phyloP scores from a whole-genome alignment of 2,888 invertebrate species.

The Odontocolon sp. region DNA sequence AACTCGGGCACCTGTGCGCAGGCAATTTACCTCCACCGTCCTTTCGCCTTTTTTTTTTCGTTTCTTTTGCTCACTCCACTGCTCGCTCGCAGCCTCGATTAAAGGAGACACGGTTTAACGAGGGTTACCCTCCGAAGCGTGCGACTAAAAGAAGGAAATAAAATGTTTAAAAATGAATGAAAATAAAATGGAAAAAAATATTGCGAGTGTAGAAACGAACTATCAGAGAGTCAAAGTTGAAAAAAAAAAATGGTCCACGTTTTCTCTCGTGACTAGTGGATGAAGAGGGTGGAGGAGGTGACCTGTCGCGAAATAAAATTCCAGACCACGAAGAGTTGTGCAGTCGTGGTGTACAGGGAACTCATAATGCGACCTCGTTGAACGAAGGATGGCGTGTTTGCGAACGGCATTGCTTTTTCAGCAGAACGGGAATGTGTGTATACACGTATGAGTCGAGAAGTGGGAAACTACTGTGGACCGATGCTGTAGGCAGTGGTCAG shows the following conservation, averaged over 20 bases:
- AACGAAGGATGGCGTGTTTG: conserved; percentile 34
- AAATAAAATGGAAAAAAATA: too few species aligned
- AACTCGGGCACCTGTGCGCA: not conserved
- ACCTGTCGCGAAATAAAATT: conserved; percentile 11
- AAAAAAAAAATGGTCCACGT: conserved; percentile 32
- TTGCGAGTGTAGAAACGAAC: too few species aligned
- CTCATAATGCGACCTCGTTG: conserved; percentile 35
- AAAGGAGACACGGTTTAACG: not conserved
- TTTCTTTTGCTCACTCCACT: not conserved
- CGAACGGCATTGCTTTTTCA: conserved; percentile 11
- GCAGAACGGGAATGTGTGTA: not conserved
- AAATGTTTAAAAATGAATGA: not conserved
- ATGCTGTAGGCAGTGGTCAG: conserved; percentile 12
- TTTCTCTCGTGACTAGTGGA: conserved; percentile 31
- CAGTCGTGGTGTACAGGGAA: not conserved
- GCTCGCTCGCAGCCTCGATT: not conserved
- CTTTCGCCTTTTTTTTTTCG: not conserved
- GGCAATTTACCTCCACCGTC: not conserved
- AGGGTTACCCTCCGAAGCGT: not conserved
- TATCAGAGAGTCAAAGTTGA: conserved; percentile 21
- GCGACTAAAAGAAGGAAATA: not conserved
- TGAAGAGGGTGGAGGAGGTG: conserved; percentile 15
- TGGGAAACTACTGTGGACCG: conserved; percentile 28
- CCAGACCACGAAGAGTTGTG: conserved; percentile 2
- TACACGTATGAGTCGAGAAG: conserved; percentile 29